Conservation (phyloP, 2,797 vertebrate species). For the Pseudopleuronectes americanus region DNA sequence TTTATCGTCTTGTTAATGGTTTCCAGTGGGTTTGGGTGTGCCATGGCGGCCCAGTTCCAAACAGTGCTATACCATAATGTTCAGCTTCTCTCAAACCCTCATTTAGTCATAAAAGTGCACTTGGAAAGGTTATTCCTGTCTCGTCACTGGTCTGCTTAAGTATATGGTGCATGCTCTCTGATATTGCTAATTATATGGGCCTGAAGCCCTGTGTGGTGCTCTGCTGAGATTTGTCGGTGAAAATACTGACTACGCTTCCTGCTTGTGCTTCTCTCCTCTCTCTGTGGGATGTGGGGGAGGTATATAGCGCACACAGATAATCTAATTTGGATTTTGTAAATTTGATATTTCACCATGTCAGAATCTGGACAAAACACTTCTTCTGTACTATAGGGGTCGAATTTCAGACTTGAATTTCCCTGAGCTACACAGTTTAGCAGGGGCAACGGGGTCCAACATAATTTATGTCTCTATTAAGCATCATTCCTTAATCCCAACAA, state of each 20-base stretch:
- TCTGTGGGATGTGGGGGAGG: conserved; percentile 14
- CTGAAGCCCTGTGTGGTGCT: conserved; percentile 20
- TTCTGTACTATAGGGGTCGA: too few species aligned
- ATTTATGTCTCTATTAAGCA: too few species aligned
- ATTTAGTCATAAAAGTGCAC: conserved; percentile 80
- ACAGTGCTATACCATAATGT: conserved; percentile 57
- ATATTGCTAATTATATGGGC: conserved; percentile 80
- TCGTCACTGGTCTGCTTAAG: conserved; percentile 71
- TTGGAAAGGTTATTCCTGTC: conserved; percentile 78
- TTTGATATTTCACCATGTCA: not conserved
- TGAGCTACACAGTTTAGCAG: too few species aligned
- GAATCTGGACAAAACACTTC: not conserved
- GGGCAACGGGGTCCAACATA: too few species aligned
- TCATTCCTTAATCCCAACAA: too few species aligned
- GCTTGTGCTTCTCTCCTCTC: conserved; percentile 22
- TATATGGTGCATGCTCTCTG: conserved; percentile 71
- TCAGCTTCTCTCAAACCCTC: conserved; percentile 74
- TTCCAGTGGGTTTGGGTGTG: conserved; percentile 73
- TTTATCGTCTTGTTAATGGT: conserved; percentile 26
- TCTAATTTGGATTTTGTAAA: not conserved
- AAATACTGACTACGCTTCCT: conserved; percentile 45
- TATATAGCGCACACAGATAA: conserved; percentile 11
- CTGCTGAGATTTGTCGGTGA: conserved; percentile 35
- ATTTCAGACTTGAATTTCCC: too few species aligned
- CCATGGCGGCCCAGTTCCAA: conserved; percentile 44